Evolutionary conservation across 2,113 vertebrate species (phyloP).

Genomic region (Tupaia tana): DNA sequence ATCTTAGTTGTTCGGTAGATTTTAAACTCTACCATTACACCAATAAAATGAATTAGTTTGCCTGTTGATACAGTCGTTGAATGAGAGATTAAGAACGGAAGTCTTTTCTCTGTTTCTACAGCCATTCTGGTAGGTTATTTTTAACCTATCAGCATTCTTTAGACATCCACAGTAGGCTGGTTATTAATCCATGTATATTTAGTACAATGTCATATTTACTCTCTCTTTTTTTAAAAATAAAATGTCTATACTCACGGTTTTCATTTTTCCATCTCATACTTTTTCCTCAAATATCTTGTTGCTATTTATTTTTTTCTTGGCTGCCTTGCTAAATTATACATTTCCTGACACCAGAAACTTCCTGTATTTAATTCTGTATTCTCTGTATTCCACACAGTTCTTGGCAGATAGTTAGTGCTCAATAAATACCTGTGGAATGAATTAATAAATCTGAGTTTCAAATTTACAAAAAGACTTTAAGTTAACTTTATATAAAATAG

Average conservation of each 20-base stretch:
- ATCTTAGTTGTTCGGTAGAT: not conserved
- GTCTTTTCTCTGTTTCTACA: not conserved
- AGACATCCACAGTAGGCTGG: not conserved
- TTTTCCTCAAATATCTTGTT: not conserved
- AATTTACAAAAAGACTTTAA: not conserved
- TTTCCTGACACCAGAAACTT: not conserved
- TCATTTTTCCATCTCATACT: not conserved
- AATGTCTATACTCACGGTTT: not conserved
- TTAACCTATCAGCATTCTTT: not conserved
- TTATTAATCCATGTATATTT: not conserved
- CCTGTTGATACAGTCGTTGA: not conserved
- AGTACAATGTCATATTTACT: not conserved
- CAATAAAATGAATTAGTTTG: not conserved
- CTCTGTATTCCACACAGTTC: not conserved
- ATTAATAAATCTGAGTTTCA: conserved; percentile 29
- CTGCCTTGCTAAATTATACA: not conserved
- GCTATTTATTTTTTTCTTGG: not conserved
- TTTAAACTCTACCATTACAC: conserved; percentile 4
- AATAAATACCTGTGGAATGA: not conserved
- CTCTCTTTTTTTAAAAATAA: not conserved
- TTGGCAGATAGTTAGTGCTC: not conserved
- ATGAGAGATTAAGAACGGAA: not conserved
- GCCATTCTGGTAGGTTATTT: not conserved
- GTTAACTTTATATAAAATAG: not conserved
- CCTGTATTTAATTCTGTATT: not conserved